Conservation (phyloP, 2,113 vertebrate genomes). For the Bos javanicus region DNA sequence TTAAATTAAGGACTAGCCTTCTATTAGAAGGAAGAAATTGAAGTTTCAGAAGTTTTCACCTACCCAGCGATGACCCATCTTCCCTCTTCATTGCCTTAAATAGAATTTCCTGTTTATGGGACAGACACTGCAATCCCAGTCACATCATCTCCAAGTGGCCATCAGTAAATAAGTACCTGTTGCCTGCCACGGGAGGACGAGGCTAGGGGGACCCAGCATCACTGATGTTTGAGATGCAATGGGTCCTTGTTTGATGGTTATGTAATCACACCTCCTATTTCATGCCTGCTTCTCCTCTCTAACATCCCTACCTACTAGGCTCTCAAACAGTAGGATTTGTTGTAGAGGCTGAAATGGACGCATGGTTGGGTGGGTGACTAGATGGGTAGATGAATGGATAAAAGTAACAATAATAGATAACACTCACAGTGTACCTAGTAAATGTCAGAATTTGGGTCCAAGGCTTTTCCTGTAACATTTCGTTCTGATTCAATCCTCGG, state of each 20-base stretch:
- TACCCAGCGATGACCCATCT: neutral
- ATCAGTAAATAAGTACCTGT: neutral
- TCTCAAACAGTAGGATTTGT: neutral
- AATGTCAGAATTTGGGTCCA: neutral
- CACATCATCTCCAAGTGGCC: neutral
- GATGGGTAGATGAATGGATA: neutral
- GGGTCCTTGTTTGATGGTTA: neutral
- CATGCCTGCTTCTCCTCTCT: neutral
- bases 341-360: neutral
- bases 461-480: neutral
- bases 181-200: neutral
- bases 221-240: neutral
- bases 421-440: neutral
- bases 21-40: neutral
- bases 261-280: neutral
- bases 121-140: neutral
- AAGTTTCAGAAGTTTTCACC: neutral
- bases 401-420: neutral
- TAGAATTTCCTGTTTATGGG: neutral
- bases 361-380: neutral
- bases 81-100: neutral
- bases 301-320: neutral
- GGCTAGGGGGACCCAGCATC: neutral
- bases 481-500: neutral
- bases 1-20: neutral